Evolutionary conservation across 2,888 invertebrate species (phyloP).

Genomic region (Apotomis capreana): DNA sequence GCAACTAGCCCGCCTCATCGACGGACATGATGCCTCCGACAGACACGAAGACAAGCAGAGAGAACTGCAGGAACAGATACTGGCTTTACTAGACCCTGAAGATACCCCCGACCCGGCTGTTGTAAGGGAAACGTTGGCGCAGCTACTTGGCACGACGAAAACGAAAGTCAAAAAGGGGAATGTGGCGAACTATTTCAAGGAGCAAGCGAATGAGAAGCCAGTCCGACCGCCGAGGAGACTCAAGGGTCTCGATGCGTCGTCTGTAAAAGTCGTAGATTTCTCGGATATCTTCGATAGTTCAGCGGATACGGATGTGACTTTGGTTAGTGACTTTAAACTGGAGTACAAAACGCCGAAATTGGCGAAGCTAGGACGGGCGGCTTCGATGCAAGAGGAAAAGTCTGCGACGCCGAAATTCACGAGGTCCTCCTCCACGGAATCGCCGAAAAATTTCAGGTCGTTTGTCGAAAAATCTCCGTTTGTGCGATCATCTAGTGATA

Average conservation of each 20-base stretch:
- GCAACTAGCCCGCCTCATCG: slow-evolving; percentile 69
- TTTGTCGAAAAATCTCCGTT: slow-evolving; percentile 45
- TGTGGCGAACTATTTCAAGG: slow-evolving; percentile 22
- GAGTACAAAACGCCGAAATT: slow-evolving; percentile 42
- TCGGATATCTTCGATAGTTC: slow-evolving; percentile 65
- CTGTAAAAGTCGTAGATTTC: slow-evolving; percentile 56
- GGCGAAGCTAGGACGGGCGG: background rate
- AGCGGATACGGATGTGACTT: slow-evolving; percentile 64
- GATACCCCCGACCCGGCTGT: slow-evolving; percentile 67
- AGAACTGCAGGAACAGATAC: slow-evolving; percentile 71
- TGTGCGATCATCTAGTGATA: slow-evolving; percentile 23
- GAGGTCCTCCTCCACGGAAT: slow-evolving; percentile 41
- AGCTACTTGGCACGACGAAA: slow-evolving; percentile 62
- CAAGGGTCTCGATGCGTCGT: slow-evolving; percentile 65
- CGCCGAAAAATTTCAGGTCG: background rate
- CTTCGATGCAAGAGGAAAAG: background rate
- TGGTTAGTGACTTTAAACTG: slow-evolving; percentile 50
- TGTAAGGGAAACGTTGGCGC: slow-evolving; percentile 63
- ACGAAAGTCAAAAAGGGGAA: slow-evolving; percentile 50
- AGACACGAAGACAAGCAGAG: slow-evolving; percentile 59
- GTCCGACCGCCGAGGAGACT: slow-evolving; percentile 59
- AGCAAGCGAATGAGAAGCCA: slow-evolving; percentile 44
- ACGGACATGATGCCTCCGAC: slow-evolving; percentile 63
- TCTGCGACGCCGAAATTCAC: background rate
- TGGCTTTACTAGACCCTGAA: slow-evolving; percentile 69